Evolutionary conservation across 2,113 vertebrate species (phyloP), one percentile per base, ranked within the genome.

Genomic region (Cyprinodon variegatus): DNA sequence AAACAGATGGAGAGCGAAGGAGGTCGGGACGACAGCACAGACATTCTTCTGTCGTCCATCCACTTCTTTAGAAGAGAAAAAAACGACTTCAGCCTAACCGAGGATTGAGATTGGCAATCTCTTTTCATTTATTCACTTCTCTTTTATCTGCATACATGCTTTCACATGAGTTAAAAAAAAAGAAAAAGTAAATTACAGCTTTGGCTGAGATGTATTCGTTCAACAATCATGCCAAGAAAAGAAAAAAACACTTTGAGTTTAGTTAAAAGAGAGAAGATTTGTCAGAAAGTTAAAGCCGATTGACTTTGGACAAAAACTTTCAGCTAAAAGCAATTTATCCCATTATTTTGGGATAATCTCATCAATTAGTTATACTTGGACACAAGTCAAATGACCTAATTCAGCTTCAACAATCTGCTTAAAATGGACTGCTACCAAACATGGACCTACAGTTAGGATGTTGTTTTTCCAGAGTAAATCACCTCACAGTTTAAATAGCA

Each of bases 1-100:
- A 88, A 86, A 73, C 87, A 89, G 88, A 91, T 82, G 80, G 83
- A 84, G 65, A 15, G 69, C 63, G 70, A 67, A 22, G 71, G 68
- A 77, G 66, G 29, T 70, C 60, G 76, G 2, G 36, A 29, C 0
- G 17, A 46, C 41, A 46, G 72, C 37, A 41, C 13, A 66, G 5
- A 76, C 61, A 38, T 22, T 71, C 77, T 41, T 22, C 72, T 41
- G 72, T 43, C 68, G 57, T 50, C 39, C 79, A 9, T 61, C 78
- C 72, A 84, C 85, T 83, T 65, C 72, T 74, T 81, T 68, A 78
- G 74, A 68, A 39, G 69, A 64, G 60, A 20, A 5, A 38, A 45
- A 41, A 40, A 22, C 41, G 2, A 45, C 67, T 78, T 61, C 64
- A 37, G 45, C 65, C 15, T 40, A 57, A 65, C 59, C 4, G 62